These are phyloP conservation scores for Zosterops hypoxanthus DNA, from an alignment of 2,113 vertebrate species.

Conservation along the genomic window DNA sequence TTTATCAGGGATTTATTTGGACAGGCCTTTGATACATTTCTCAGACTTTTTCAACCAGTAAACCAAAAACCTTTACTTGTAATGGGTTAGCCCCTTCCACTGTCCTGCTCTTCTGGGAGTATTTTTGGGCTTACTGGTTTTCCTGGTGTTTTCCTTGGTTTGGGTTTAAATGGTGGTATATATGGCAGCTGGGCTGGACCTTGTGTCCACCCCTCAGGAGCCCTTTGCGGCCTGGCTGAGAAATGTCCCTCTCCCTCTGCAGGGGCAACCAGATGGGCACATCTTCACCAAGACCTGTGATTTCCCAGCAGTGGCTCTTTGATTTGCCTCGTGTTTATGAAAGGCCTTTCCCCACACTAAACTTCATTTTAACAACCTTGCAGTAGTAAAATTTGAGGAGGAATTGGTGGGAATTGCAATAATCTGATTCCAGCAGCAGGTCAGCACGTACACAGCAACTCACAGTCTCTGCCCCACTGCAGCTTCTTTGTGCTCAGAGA, in stretches of 20 bases:
- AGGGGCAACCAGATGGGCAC: neutral
- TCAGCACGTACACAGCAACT: rapidly evolving
- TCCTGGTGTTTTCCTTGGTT: neutral
- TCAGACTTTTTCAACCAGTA: neutral
- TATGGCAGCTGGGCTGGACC: neutral
- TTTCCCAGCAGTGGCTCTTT: neutral
- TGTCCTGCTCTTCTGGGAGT: neutral
- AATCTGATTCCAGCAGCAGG: neutral
- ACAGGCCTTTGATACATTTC: neutral
- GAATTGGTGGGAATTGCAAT: neutral
- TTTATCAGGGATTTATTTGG: constrained; percentile 5
- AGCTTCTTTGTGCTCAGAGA: neutral
- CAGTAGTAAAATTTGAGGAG: rapidly evolving
- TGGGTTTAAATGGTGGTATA: neutral
- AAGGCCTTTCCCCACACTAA: neutral
- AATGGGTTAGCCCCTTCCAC: neutral
- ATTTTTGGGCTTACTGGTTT: neutral
- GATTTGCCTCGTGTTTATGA: neutral
- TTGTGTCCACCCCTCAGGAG: neutral
- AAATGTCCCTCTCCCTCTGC: neutral
- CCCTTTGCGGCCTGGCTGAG: neutral
- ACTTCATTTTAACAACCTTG: neutral
- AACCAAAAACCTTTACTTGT: neutral
- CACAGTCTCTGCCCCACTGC: neutral
- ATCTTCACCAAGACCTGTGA: neutral